phyloP scores from a whole-genome alignment of 2,797 vertebrate genomes.

The Remorina albescens region DNA sequence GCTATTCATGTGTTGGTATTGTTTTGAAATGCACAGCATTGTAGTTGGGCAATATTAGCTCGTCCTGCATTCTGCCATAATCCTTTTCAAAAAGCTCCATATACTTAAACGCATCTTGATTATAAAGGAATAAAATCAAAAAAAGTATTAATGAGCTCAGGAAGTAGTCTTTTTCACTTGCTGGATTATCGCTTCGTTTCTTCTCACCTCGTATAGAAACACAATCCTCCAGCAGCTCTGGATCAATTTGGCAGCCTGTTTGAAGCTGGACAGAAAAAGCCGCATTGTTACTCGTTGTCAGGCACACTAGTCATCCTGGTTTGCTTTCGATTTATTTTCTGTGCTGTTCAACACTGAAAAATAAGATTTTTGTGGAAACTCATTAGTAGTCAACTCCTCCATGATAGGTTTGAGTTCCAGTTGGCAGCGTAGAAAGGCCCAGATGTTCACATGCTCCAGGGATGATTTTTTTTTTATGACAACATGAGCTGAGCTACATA shows the following conservation, averaged over 20 bases:
- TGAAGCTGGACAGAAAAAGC: constrained; percentile 5
- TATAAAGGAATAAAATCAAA: neutral
- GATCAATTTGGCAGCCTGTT: neutral
- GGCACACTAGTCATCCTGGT: constrained; percentile 21
- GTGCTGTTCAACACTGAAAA: constrained; percentile 11
- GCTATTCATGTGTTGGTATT: neutral
- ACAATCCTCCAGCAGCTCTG: constrained; percentile 10
- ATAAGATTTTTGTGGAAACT: constrained; percentile 18
- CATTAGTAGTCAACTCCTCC: constrained; percentile 54
- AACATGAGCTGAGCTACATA: constrained; percentile 47
- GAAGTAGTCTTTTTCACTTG: neutral
- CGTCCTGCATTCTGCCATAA: neutral
- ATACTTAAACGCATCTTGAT: neutral
- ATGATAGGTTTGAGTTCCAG: constrained; percentile 32
- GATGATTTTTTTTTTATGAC: constrained; percentile 30
- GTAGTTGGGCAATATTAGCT: too few relatives aligned
- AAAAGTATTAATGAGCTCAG: neutral
- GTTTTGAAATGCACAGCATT: too few relatives aligned
- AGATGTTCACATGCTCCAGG: constrained; percentile 61
- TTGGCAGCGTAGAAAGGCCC: constrained; percentile 51
- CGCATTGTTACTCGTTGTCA: neutral
- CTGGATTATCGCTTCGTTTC: neutral
- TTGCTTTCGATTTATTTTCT: constrained; percentile 22
- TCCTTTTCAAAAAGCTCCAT: neutral
- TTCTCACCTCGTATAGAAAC: neutral